Conservation (phyloP, 1,140 invertebrate species). For the Panulirus ornatus region DNA sequence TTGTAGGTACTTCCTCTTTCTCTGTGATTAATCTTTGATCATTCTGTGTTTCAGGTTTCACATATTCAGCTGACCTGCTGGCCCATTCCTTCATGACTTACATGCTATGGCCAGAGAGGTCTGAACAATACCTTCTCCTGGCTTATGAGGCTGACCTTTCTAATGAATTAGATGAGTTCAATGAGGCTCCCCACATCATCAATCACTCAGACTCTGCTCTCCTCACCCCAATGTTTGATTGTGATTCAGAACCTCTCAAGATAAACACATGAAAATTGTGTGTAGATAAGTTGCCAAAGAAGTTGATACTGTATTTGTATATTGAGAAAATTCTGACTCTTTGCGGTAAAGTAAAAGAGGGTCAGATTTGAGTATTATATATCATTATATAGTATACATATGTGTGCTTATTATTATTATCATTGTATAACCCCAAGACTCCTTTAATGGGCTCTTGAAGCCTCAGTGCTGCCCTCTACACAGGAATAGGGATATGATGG, state of each 20-base stretch:
- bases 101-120: slow-evolving; percentile 93
- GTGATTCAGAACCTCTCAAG: slow-evolving; percentile 37
- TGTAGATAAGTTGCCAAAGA: background rate
- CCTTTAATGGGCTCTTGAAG: too few relatives aligned
- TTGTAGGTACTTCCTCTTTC: background rate
- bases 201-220: slow-evolving; percentile 65
- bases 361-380: background rate
- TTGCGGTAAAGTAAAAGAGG: background rate
- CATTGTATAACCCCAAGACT: too few relatives aligned
- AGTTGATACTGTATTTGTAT: background rate
- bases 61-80: slow-evolving; percentile 94
- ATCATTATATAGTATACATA: background rate
- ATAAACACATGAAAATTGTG: slow-evolving; percentile 32
- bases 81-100: slow-evolving; percentile 96
- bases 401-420: too few relatives aligned
- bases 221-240: slow-evolving; percentile 34
- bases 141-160: slow-evolving; percentile 84
- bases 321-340: background rate
- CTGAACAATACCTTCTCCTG: slow-evolving; percentile 92
- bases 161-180: slow-evolving; percentile 93
- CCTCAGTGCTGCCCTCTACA: too few relatives aligned
- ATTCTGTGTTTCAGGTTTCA: slow-evolving; percentile 85
- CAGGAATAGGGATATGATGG: too few relatives aligned
- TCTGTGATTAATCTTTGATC: slow-evolving; percentile 64
- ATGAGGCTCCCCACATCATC: slow-evolving; percentile 85